Evolutionary conservation across 2,797 vertebrate genomes (phyloP).

Genomic region (Tadarida brasiliensis): DNA sequence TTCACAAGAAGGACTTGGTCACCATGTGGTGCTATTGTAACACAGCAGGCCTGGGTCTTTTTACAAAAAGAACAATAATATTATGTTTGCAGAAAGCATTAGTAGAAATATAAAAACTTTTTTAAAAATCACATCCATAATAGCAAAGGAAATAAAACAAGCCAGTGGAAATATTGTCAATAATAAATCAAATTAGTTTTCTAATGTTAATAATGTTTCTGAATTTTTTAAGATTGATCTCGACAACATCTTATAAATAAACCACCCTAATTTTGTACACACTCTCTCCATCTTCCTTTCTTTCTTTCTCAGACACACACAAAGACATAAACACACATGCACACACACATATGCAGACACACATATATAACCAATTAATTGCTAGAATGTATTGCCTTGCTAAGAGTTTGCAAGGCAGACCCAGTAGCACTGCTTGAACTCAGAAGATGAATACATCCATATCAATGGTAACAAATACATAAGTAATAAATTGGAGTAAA

Average conservation of each 20-base stretch:
- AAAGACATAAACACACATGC: not conserved
- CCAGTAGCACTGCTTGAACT: not conserved
- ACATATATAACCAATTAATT: not conserved
- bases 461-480: not conserved
- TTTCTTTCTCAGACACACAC: not conserved
- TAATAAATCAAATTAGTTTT: not conserved
- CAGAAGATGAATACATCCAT: not conserved
- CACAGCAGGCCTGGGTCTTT: not conserved
- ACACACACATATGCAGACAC: not conserved
- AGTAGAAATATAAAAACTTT: not conserved
- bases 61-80: conserved; percentile 36
- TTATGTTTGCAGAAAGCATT: not conserved
- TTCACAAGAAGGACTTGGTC: conserved; percentile 35
- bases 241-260: not conserved
- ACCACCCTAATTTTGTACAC: not conserved
- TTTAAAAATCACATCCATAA: not conserved
- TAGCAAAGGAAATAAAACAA: conserved; percentile 37
- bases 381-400: not conserved
- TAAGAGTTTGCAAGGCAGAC: not conserved
- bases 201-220: conserved; percentile 15
- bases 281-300: not conserved
- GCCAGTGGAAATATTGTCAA: not conserved
- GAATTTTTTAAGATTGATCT: not conserved
- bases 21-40: conserved; percentile 48
- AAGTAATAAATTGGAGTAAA: not conserved